Evolutionary conservation across 2,888 invertebrate genomes (phyloP), one percentile per base, ranked within the genome.

Genomic region (Syrista parreyssii): DNA sequence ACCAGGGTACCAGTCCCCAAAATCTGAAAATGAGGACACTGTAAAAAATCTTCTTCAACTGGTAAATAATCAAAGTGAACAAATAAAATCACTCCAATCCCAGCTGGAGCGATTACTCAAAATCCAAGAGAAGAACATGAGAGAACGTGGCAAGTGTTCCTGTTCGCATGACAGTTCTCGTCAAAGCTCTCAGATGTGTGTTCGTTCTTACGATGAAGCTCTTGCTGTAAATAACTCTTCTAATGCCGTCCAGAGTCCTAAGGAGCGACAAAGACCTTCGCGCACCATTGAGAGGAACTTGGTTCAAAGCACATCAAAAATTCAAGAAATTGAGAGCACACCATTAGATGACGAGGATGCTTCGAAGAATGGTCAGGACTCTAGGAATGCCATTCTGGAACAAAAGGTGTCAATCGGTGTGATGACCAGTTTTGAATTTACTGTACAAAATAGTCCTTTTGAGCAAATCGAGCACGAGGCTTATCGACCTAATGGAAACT

Each of bases 351-450:
- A 73, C 34, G 76, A 81, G 4, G 76, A 79, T 74, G 78, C 78
- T 72, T 76, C 76, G 12, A 79, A 55, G 79, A 82, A 75, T 68
- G 80, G 82, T 69, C 87, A 89, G 12, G 81, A 83, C 55, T 79
- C 78, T 40, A 84, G 84, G 81, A 92, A 82, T 87, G 90, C 88
- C 85, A 89, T 84, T 89, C 84, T 89, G 90, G 91, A 89, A 90
- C 93, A 91, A 84, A 95, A 93, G 90, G 94, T 95, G 85, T 95
- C 95, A 0, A 94, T 95, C 76, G 95, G 95, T 78, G 94, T 95
- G 3, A 95, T 95, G 94, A 95, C 95, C 1, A 95, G 95, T 89
- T 95, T 95, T 89, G 95, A 95, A 91, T 93, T 95, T 87, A 91
- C 88, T 34, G 86, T 90, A 30, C 89, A 91, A 76, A 90, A 90